Evolutionary conservation across 1,140 invertebrate species (phyloP).

Genomic region (Apis cerana): DNA sequence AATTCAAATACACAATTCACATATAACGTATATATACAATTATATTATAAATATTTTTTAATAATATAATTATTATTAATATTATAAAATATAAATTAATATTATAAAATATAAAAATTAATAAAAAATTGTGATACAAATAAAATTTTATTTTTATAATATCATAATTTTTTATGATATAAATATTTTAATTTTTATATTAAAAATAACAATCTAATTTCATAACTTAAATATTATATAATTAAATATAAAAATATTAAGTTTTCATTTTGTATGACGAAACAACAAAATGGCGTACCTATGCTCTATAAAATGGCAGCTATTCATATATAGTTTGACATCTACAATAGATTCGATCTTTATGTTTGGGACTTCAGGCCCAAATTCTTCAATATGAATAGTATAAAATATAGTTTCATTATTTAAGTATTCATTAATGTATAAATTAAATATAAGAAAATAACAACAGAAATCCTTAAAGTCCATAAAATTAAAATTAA

Average conservation of each 20-base stretch:
- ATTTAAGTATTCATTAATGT: background rate
- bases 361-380: constrained; percentile 49
- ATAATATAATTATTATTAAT: background rate
- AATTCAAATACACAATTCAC: background rate
- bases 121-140: background rate
- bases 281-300: constrained; percentile 61
- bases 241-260: constrained; percentile 4
- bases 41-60: background rate
- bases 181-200: background rate
- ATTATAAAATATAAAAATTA: background rate
- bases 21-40: too few relatives aligned
- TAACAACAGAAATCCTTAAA: background rate
- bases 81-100: background rate
- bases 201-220: background rate
- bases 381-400: constrained; percentile 13
- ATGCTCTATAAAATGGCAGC: constrained; percentile 56
- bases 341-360: constrained; percentile 23
- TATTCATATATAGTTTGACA: constrained; percentile 29
- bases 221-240: background rate
- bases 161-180: too few relatives aligned
- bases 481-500: background rate
- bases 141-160: background rate
- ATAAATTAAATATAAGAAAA: background rate
- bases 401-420: background rate
- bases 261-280: constrained; percentile 18